Evolutionary conservation across 1,140 invertebrate genomes (phyloP).

Genomic region (Drosophila persimilis): DNA sequence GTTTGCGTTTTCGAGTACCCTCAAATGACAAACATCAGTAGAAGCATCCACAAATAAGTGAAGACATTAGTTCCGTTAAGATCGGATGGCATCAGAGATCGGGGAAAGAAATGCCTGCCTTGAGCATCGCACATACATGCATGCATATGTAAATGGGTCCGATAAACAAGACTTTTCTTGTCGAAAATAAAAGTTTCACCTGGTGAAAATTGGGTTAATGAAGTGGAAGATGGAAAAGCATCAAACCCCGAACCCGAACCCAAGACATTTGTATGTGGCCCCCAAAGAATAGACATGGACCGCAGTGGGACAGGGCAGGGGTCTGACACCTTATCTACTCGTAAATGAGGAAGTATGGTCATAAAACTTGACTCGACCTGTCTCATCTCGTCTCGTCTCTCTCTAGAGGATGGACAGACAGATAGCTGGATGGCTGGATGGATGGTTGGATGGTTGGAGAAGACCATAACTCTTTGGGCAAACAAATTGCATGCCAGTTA

Average conservation of each 20-base stretch:
- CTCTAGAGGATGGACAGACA: constrained; percentile 1
- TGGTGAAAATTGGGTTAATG: constrained; percentile 75
- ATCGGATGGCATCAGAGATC: constrained; percentile 57
- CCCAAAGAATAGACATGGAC: constrained; percentile 31
- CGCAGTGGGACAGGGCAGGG: constrained; percentile 26
- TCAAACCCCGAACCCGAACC: neutral
- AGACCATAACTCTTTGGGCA: constrained; percentile 36
- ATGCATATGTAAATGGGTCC: constrained; percentile 46
- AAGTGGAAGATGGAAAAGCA: constrained; percentile 40
- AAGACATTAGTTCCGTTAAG: constrained; percentile 75
- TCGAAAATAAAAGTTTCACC: constrained; percentile 56
- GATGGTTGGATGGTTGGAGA: neutral
- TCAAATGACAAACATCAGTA: constrained; percentile 40
- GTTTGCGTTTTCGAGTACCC: constrained; percentile 33
- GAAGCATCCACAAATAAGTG: constrained; percentile 43
- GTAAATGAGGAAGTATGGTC: constrained; percentile 44
- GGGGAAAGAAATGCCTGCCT: constrained; percentile 54
- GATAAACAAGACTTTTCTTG: constrained; percentile 74
- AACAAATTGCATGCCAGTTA: constrained; percentile 72
- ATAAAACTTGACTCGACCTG: constrained; percentile 30
- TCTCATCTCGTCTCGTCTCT: constrained; percentile 2
- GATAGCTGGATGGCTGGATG: neutral
- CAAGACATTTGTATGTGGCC: neutral
- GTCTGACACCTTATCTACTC: constrained; percentile 4
- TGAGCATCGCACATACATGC: neutral